These are phyloP conservation scores for Capitella teleta DNA, from an alignment of 1,140 invertebrate species.

Conservation along the genomic window DNA sequence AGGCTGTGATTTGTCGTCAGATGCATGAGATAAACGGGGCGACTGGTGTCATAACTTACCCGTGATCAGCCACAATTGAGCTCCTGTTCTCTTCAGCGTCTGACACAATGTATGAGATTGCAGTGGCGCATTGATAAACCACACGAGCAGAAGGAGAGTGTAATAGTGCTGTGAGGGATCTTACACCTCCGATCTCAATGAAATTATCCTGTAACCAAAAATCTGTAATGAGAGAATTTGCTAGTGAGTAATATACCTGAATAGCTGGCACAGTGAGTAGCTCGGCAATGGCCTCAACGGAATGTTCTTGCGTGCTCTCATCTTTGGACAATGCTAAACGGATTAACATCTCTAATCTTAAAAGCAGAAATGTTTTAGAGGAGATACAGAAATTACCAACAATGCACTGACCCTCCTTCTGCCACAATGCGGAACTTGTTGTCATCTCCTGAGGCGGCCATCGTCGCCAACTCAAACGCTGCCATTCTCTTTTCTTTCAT, in stretches of 20 bases:
- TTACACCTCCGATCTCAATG: slow-evolving; percentile 29
- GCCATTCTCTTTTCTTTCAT: slow-evolving; percentile 30
- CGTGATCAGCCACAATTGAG: slow-evolving; percentile 29
- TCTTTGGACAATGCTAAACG: slow-evolving; percentile 23
- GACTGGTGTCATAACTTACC: no score
- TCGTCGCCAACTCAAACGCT: slow-evolving; percentile 32
- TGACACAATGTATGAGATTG: slow-evolving; percentile 30
- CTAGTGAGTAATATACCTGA: slow-evolving; percentile 22
- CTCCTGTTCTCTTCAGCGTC: slow-evolving; percentile 31
- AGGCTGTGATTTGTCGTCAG: slow-evolving; percentile 15
- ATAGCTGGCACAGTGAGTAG: slow-evolving; percentile 33
- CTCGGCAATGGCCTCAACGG: slow-evolving; percentile 33
- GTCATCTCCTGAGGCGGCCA: slow-evolving; percentile 35
- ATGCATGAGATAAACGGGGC: neutral
- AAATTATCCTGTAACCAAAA: slow-evolving; percentile 26
- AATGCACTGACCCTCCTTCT: slow-evolving; percentile 25
- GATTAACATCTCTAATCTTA: slow-evolving; percentile 29
- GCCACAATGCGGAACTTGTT: slow-evolving; percentile 38
- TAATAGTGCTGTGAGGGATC: slow-evolving; percentile 26
- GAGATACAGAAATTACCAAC: neutral
- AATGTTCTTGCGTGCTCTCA: slow-evolving; percentile 32
- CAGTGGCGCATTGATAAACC: slow-evolving; percentile 27
- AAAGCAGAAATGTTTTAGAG: neutral
- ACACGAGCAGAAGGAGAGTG: slow-evolving; percentile 22
- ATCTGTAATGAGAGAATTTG: neutral